These are phyloP conservation scores for Steinernema khuongi DNA, from an alignment of 1,140 invertebrate species.

Conservation along the genomic window DNA sequence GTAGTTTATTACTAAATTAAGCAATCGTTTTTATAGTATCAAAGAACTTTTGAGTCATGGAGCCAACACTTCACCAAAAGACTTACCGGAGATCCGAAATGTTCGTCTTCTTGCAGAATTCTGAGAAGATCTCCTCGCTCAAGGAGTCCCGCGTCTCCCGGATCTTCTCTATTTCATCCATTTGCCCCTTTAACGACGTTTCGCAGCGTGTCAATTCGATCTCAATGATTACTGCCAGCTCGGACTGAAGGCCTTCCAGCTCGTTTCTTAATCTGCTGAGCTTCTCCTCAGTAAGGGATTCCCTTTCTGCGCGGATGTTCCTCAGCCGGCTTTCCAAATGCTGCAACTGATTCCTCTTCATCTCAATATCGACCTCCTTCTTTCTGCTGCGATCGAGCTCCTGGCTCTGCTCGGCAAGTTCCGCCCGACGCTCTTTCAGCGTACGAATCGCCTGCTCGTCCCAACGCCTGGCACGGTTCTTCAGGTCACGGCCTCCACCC, in stretches of 20 bases:
- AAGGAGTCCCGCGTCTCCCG: slow-evolving; percentile 94
- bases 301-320: slow-evolving; percentile 83
- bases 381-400: slow-evolving; percentile 91
- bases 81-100: too few relatives aligned
- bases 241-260: slow-evolving; percentile 67
- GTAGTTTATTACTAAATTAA: neutral
- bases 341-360: slow-evolving; percentile 88
- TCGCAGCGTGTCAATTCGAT: slow-evolving; percentile 72
- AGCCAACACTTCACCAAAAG: too few relatives aligned
- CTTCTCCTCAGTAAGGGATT: slow-evolving; percentile 64
- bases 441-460: slow-evolving; percentile 84
- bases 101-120: slow-evolving; percentile 86
- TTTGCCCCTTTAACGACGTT: slow-evolving; percentile 72
- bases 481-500: slow-evolving; percentile 71
- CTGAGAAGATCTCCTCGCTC: slow-evolving; percentile 88
- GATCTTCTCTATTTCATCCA: slow-evolving; percentile 81
- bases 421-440: slow-evolving; percentile 73
- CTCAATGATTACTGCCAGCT: slow-evolving; percentile 73
- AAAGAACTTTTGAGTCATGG: slow-evolving; percentile 88
- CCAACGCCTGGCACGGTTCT: slow-evolving; percentile 93
- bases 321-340: slow-evolving; percentile 90
- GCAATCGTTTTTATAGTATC: slow-evolving; percentile 61
- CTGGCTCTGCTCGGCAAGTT: slow-evolving; percentile 67
- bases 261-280: slow-evolving; percentile 67
- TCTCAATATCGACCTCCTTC: slow-evolving; percentile 94